These are phyloP conservation scores for Saccopteryx leptura DNA, from an alignment of 2,113 vertebrate genomes.

Conservation along the genomic window DNA sequence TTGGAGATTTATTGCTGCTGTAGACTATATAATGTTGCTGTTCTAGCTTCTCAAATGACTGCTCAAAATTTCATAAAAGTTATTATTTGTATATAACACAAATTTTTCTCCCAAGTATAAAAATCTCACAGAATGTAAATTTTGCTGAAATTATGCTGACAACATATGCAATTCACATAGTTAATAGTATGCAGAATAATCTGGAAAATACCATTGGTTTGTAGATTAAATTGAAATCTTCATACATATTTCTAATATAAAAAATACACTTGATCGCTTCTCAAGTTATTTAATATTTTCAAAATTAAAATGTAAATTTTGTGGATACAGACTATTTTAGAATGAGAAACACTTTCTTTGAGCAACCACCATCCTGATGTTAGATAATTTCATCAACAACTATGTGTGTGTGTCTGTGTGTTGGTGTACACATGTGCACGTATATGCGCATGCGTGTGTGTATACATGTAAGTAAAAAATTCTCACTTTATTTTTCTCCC, in stretches of 20 bases:
- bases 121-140: slow-evolving; percentile 45
- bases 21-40: background rate
- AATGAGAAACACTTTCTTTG: slow-evolving; percentile 4
- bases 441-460: background rate
- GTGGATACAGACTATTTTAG: background rate
- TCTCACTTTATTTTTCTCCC: slow-evolving; percentile 7
- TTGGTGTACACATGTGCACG: background rate
- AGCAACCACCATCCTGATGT: background rate
- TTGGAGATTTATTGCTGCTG: background rate
- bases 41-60: slow-evolving; percentile 22
- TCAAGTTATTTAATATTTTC: slow-evolving; percentile 37
- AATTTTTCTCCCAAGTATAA: background rate
- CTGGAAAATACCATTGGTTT: background rate
- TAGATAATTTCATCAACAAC: background rate
- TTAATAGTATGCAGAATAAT: background rate
- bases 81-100: slow-evolving; percentile 13
- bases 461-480: background rate
- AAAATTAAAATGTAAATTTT: slow-evolving; percentile 39
- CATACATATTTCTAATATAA: background rate
- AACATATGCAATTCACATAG: background rate
- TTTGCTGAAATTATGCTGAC: background rate
- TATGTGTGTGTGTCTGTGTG: background rate
- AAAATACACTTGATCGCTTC: background rate
- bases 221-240: background rate
- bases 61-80: background rate